Base-by-base conservation (phyloP, 2,888 invertebrate species). In the Druceiella hillmani region DNA sequence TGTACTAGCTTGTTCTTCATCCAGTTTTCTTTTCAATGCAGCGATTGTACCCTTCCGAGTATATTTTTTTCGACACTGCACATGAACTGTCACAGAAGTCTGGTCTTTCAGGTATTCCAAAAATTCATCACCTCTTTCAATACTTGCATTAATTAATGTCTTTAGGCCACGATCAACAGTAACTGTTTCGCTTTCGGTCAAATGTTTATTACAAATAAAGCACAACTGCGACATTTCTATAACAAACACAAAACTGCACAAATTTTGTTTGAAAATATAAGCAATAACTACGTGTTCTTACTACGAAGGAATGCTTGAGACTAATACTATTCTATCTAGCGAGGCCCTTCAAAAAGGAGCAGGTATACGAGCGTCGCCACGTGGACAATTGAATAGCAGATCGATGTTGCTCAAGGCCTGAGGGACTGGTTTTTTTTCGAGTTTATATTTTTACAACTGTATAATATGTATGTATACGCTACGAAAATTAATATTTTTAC, bases 151-250 rank as follows among this genome's bases (percentile, higher is more conserved):
- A 36, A 50, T 50, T 42, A 48, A 50, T 37, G 50, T 46, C 43
- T 48, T n/a, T n/a, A n/a, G n/a, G n/a, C n/a, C n/a, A n/a, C n/a
- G n/a, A n/a, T 46, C 41, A 49, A 54, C 54, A 49, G 43, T 46
- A 48, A 53, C 52, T 49, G 38, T 30, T 52, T 54, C 49, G 50
- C 50, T 42, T 52, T 49, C 49, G 45, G 46, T 41, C 42, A 54
- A 54, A 49, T 43, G 48, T 46, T 54, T 41, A 50, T 28, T 26
- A 44, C 52, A 54, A 53, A 53, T 53, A 49, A 53, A 55, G 40
- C 54, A 53, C 36, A 41, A 38, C 37, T 47, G 28, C 6, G 47
- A 43, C 41, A 44, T 42, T 42, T 45, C 41, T 40, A 38, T 41
- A 22, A 44, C n/a, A n/a, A n/a, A n/a, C 7, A 11, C 2, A 26